A percentile compares a stretch with the other conserved stretches of the same genome.
Conservation (phyloP, 2,797 vertebrate genomes). For the Eremophila alpestris region DNA sequence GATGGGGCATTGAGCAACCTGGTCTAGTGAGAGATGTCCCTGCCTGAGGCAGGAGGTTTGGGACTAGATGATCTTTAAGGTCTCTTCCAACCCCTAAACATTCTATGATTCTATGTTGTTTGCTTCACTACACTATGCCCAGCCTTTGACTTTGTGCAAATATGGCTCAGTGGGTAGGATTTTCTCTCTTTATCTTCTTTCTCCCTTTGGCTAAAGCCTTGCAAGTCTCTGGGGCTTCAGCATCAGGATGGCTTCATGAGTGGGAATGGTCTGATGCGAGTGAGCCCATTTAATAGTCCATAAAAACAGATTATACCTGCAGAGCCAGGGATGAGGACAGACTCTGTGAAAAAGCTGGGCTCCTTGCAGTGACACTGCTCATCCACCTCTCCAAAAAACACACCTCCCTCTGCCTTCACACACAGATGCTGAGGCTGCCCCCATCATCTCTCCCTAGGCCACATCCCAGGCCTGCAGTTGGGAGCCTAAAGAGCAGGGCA, state of each 20-base stretch:
- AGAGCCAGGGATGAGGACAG: fast-evolving
- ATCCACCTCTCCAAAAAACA: not conserved
- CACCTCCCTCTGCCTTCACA: not conserved
- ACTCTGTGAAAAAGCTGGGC: not conserved
- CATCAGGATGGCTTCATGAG: not conserved
- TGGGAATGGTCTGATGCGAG: fast-evolving
- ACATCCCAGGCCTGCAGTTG: not conserved
- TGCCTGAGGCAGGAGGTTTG: not conserved
- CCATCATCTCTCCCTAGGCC: not conserved
- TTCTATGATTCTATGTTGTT: not conserved
- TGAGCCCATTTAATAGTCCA: not conserved
- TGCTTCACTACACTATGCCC: fast-evolving
- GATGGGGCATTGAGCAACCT: not conserved
- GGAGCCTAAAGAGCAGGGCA: not conserved
- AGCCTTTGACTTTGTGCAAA: not conserved
- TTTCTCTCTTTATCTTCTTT: not conserved
- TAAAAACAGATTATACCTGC: not conserved
- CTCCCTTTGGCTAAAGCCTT: not conserved
- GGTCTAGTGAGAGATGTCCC: not conserved
- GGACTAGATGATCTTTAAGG: not conserved
- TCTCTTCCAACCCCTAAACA: not conserved
- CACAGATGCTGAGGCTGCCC: not conserved
- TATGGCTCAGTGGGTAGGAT: not conserved
- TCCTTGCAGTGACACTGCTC: not conserved
- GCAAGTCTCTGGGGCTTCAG: not conserved